Conservation (phyloP, 1,140 invertebrate species). For the Panagrolaimus sp. region DNA sequence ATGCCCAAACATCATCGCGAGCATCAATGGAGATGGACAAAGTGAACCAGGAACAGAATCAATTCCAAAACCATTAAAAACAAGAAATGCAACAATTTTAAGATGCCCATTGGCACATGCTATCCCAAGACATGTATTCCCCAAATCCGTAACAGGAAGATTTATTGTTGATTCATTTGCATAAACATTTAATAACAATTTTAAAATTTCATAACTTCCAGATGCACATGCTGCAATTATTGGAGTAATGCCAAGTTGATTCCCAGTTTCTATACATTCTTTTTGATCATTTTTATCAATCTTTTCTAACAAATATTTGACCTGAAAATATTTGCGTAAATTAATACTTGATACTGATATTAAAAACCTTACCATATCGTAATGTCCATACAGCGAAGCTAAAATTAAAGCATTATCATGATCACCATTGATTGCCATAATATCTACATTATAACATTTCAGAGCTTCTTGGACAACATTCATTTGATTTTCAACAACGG, state of each 20-base stretch:
- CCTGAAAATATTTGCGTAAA: no score
- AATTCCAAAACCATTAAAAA: neutral
- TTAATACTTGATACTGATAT: no score
- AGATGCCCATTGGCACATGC: conserved; percentile 6
- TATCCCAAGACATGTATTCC: neutral
- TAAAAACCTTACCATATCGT: no score
- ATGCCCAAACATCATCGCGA: neutral
- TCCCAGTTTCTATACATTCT: neutral
- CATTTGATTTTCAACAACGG: no score
- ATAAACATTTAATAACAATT: neutral
- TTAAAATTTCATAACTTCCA: neutral
- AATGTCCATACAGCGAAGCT: no score
- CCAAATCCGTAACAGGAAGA: neutral
- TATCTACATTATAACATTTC: no score
- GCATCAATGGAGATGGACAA: neutral
- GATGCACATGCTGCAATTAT: neutral
- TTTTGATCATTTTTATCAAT: no score
- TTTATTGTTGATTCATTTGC: neutral
- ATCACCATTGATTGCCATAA: no score
- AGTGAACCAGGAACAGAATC: neutral
- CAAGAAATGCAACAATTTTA: neutral
- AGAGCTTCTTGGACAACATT: no score
- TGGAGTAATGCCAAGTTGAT: neutral
- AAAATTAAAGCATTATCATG: no score
- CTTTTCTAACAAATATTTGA: no score